Evolutionary conservation across 2,113 vertebrate species (phyloP), one percentile per base, ranked within the genome.

Genomic region (Actenoides lindsayi): DNA sequence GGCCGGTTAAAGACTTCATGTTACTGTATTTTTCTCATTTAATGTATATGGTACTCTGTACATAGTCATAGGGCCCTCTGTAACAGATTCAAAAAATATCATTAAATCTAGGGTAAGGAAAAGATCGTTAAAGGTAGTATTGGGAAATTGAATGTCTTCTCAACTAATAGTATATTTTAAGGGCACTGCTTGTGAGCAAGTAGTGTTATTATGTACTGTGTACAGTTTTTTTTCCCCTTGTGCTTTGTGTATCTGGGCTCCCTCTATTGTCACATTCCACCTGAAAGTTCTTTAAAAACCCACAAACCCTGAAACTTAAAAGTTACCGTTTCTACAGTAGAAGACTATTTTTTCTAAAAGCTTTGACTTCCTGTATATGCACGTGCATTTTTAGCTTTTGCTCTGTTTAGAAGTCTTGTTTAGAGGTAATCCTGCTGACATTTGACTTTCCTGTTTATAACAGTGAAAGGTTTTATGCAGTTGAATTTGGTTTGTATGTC

Each of bases 351-450:
- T 42, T 44, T 5, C 9, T 6, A 56, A 69, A 73, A 91, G 21
- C 24, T 56, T 70, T 87, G 33, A 13, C 16, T 5, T 85, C 4
- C 9, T 3, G 1, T 68, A 1, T 62, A 11, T 3, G 6, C 10
- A 2, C 9, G 37, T 1, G 16, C 4, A 5, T 81, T 91, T 92
- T 75, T 87, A 93, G 78, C 13, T 63, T 89, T 7, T 81, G 63
- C 69, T 68, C 44, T 35, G 13, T 54, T 17, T 67, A 48, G 18
- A 92, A 11, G 68, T 77, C 16, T 69, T 53, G 41, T 89, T 92
- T 77, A 75, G 75, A 74, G 73, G 13, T 89, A 95, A 93, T 95
- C 69, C 73, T 87, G 13, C 59, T 87, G 74, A 68, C 13, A 59
- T 82, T 92, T 68, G 56, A 41, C 35, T 95, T 92, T 33, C 17